A percentile compares a stretch with the other conserved stretches of the same genome.
Conservation (phyloP, 2,113 vertebrate species). For the Eulacestoma nigropectus region DNA sequence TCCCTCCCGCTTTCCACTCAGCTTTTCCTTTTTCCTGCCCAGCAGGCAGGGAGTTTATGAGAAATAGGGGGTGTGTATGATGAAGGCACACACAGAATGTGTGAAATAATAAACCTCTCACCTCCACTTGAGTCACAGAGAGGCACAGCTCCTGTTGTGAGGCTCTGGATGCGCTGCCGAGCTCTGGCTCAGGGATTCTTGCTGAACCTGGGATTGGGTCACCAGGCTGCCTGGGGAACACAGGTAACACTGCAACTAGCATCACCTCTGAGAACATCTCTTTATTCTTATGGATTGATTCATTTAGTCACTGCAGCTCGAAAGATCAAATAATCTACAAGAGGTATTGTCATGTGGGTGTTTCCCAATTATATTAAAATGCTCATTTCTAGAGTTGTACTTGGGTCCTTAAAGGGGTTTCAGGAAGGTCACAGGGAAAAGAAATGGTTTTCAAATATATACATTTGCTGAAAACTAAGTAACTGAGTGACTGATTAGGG, state of each 20-base stretch:
- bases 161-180: accelerated
- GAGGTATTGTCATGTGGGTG: background rate
- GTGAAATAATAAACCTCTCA: slow-evolving; percentile 20
- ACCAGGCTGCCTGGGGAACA: background rate
- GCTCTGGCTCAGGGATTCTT: background rate
- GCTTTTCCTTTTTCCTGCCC: background rate
- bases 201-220: accelerated
- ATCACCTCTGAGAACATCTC: background rate
- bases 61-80: background rate
- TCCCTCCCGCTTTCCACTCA: background rate
- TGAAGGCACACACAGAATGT: background rate
- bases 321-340: background rate
- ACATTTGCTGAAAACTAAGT: background rate
- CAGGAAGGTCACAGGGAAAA: background rate
- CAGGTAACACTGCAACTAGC: background rate
- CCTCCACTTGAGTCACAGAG: background rate
- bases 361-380: background rate
- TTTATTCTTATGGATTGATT: background rate
- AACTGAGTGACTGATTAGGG: background rate
- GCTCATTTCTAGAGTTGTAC: background rate
- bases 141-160: background rate
- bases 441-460: background rate
- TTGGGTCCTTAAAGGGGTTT: background rate
- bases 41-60: background rate
- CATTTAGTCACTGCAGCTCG: background rate